Base-by-base conservation (phyloP, 2,797 vertebrate genomes). In the Falco biarmicus region DNA sequence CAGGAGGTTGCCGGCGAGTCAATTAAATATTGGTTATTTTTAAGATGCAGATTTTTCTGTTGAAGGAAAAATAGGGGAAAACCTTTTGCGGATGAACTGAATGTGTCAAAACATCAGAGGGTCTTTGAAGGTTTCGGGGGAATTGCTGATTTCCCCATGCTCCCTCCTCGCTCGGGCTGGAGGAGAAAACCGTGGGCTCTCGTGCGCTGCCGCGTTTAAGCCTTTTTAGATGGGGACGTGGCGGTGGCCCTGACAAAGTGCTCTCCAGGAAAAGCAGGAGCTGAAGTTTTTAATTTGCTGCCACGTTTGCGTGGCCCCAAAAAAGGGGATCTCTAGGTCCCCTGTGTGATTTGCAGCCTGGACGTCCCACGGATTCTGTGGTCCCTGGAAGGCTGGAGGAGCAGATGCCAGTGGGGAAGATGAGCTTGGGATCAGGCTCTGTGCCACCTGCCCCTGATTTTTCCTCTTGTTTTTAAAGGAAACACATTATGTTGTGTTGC, bases 21-120 rank as follows among this genome's bases (percentile, higher is more conserved):
- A 3, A 16, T 84, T 12, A 65, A 82, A 83, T 92, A 26, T 69
- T 43, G 50, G 57, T 69, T 77, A 3, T 87, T 80, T 90, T 86
- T 43, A 29, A 84, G 77, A 37, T 21, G 78, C 21, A 0, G 63
- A 2, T 80, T 83, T 79, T 82, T 18, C 41, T 45, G 45, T 61
- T 53, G 1, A 5, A 51, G 78, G 10, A 19, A 41, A 81, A 73
- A n/a, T 1, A 19, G 28, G 17, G 4, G 8, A 28, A 82, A 45
- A 22, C 6, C 43, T 70, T 88, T 41, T 37, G 59, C 0, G 1
- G 79, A 9, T 95, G 93, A 96, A 93, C 83, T 51, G 77, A 90
- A 80, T 95, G 92, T 95, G 97, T 96, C 95, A 93, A 37, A 86
- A 54, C 37, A 22, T 93, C 82, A 74, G 80, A 83, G 25, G 69